Percentiles rank a stretch among this genome's conserved stretches.
phyloP scores from a whole-genome alignment of 2,888 invertebrate species.

The Kryphioiulus occultus region DNA sequence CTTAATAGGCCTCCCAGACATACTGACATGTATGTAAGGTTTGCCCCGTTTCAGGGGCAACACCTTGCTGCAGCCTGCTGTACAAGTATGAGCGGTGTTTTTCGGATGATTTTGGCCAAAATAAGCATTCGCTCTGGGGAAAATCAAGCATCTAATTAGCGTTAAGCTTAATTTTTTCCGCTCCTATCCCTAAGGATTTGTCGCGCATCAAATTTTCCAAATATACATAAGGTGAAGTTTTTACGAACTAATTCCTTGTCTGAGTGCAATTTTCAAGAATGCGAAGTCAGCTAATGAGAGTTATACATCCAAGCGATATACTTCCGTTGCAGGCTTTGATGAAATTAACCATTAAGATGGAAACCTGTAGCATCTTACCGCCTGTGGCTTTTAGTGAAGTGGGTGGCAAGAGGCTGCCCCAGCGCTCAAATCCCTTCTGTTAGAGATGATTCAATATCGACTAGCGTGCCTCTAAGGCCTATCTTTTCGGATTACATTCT shows the following conservation, averaged over 20 bases:
- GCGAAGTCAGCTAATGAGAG: neutral
- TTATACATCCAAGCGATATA: neutral
- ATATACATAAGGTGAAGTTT: neutral
- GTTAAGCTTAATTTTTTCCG: too few relatives aligned
- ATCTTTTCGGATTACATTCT: neutral
- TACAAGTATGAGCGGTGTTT: too few relatives aligned
- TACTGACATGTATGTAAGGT: too few relatives aligned
- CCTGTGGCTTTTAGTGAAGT: constrained; percentile 23
- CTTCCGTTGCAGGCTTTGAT: neutral
- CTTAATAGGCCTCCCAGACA: too few relatives aligned
- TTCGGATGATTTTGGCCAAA: too few relatives aligned
- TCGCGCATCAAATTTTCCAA: neutral
- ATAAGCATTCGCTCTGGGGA: too few relatives aligned
- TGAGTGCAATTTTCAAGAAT: neutral
- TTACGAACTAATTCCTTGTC: neutral
- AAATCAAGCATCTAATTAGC: too few relatives aligned
- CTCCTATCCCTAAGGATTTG: too few relatives aligned
- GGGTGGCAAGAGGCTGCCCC: neutral
- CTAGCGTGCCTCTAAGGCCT: neutral
- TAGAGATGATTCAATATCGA: neutral
- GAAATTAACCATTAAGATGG: neutral
- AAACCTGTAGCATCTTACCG: constrained; percentile 1
- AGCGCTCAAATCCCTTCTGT: neutral
- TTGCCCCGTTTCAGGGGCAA: too few relatives aligned
- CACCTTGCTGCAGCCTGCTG: too few relatives aligned